Evolutionary conservation across 2,113 vertebrate genomes (phyloP).

Genomic region (Eudyptes chrysolophus): DNA sequence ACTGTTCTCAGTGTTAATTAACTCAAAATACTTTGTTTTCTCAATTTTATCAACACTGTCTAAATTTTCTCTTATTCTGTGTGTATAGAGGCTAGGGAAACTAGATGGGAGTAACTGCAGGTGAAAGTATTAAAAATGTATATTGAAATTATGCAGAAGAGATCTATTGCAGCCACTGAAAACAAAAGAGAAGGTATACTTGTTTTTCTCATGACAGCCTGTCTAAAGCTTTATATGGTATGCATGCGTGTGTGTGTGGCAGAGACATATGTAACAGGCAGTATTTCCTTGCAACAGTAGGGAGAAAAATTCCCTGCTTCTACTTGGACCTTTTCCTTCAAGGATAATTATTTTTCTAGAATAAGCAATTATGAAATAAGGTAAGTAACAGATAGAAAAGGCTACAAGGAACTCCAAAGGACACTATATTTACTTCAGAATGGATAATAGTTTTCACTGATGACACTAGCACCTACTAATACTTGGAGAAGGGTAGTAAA

Average conservation of each 20-base stretch:
- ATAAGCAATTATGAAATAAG: not conserved
- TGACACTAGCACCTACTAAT: not conserved
- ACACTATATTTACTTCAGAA: not conserved
- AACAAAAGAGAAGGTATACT: not conserved
- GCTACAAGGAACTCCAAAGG: not conserved
- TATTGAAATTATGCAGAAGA: not conserved
- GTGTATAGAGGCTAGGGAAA: not conserved
- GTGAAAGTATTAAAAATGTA: not conserved
- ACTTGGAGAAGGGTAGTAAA: not conserved
- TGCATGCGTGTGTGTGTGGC: not conserved
- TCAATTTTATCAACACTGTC: not conserved
- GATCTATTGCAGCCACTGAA: not conserved
- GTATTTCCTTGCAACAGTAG: not conserved
- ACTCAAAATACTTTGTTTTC: not conserved
- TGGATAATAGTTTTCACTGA: not conserved
- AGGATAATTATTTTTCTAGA: not conserved
- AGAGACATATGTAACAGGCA: not conserved
- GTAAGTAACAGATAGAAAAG: not conserved
- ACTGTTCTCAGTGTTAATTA: slow-evolving; percentile 19
- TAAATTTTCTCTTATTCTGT: not conserved
- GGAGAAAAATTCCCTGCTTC: not conserved
- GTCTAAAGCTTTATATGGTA: not conserved
- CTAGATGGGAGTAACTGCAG: not conserved
- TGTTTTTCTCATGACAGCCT: not conserved
- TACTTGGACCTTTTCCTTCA: not conserved